phyloP scores from a whole-genome alignment of 92 coral and sea anemone species.

The Phenganax marumi region DNA sequence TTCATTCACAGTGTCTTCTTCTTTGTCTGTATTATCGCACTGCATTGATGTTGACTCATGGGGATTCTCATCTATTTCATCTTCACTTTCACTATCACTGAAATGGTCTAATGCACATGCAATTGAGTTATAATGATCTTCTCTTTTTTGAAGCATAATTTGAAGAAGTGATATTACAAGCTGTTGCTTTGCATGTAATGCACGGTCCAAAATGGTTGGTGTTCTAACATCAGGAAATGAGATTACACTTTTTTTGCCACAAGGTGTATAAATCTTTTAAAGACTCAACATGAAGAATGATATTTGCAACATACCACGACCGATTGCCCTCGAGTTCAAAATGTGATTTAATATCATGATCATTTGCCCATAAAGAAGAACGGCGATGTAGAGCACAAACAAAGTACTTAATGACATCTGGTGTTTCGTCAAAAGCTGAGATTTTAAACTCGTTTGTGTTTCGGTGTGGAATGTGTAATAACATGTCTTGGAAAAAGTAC shows the following conservation, averaged over 20 bases:
- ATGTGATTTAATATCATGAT: not conserved
- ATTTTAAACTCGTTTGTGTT: not conserved
- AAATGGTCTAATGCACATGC: not conserved
- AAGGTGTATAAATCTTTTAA: conserved; percentile 5
- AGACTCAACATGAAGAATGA: conserved; percentile 1
- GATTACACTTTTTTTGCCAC: conserved; percentile 14
- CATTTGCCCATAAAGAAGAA: not conserved
- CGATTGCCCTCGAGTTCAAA: too few relatives aligned
- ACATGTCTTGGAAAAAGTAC: too few relatives aligned
- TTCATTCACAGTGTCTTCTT: not conserved
- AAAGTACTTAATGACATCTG: not conserved
- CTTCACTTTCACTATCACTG: not conserved
- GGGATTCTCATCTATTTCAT: too few relatives aligned
- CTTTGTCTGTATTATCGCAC: not conserved
- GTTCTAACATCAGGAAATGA: not conserved
- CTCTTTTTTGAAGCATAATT: not conserved
- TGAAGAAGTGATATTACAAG: not conserved
- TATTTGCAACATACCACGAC: not conserved
- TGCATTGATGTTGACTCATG: not conserved
- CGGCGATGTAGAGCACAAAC: not conserved
- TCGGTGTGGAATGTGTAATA: too few relatives aligned
- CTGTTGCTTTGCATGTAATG: conserved; percentile 2
- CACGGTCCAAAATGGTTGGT: not conserved
- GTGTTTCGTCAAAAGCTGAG: not conserved
- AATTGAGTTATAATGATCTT: not conserved